Percentiles rank a stretch among this genome's conserved stretches.
Conservation (phyloP, 2,888 invertebrate genomes). For the Helobdella robusta region DNA sequence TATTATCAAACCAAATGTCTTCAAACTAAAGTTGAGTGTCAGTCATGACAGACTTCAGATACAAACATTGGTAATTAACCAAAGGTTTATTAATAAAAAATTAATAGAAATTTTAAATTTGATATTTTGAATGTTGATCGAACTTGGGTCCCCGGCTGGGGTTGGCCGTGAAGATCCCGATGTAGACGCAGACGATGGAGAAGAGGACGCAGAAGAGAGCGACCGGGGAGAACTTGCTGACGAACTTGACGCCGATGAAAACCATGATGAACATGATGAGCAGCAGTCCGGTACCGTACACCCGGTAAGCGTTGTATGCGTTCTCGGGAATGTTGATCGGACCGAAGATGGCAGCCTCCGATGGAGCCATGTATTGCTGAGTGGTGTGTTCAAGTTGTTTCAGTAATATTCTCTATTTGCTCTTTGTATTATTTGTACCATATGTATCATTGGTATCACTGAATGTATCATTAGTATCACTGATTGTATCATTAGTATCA, state of each 20-base stretch:
- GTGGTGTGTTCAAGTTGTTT: conserved; percentile 29
- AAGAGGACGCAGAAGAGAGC: conserved; percentile 91
- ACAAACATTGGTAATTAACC: too few species aligned
- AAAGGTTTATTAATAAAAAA: too few species aligned
- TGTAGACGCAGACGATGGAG: conserved; percentile 88
- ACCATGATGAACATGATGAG: conserved; percentile 81
- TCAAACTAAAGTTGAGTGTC: too few species aligned
- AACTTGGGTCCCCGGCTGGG: conserved; percentile 32
- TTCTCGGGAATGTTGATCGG: conserved; percentile 60
- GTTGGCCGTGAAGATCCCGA: conserved; percentile 66
- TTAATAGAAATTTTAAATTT: too few species aligned
- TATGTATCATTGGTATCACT: too few species aligned
- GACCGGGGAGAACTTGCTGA: conserved; percentile 94
- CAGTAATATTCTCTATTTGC: too few species aligned
- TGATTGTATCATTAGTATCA: too few species aligned
- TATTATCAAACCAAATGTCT: too few species aligned
- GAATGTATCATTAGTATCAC: too few species aligned
- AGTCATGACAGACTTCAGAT: too few species aligned
- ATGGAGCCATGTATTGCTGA: conserved; percentile 49
- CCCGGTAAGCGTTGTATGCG: conserved; percentile 92
- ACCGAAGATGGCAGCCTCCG: conserved; percentile 72
- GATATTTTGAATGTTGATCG: too few species aligned
- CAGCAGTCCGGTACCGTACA: conserved; percentile 83
- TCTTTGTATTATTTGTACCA: too few species aligned
- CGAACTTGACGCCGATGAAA: conserved; percentile 92